These are phyloP conservation scores for Hipposideros larvatus DNA, from an alignment of 2,797 vertebrate genomes.

Conservation along the genomic window DNA sequence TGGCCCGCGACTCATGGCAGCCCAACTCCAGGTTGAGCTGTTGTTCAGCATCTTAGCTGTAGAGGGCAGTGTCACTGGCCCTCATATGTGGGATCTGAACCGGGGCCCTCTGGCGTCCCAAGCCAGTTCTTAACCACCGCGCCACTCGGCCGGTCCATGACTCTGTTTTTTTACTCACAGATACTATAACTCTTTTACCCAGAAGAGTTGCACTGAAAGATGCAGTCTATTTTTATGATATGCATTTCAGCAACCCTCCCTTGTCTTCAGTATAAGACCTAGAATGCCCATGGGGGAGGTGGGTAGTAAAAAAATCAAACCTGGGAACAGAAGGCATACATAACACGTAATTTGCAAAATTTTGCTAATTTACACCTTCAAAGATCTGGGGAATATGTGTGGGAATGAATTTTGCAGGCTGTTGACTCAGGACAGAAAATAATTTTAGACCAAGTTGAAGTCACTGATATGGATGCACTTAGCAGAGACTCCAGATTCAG, in stretches of 20 bases:
- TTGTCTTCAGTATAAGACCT: not conserved
- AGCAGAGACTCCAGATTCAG: slow-evolving; percentile 15
- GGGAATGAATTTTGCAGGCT: slow-evolving; percentile 8
- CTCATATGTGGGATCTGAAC: no score
- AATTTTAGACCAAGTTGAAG: not conserved
- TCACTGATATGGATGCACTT: not conserved
- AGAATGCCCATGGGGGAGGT: not conserved
- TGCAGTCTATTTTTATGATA: not conserved
- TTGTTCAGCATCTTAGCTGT: no score
- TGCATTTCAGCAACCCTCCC: not conserved
- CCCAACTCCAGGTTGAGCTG: no score
- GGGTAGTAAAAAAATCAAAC: not conserved
- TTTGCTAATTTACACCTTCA: slow-evolving; percentile 54
- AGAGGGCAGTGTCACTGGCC: no score
- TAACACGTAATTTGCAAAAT: slow-evolving; percentile 42
- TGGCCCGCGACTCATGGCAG: no score
- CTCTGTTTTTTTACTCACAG: not conserved
- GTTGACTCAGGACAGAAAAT: not conserved
- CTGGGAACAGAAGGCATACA: not conserved
- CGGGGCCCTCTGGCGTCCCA: no score
- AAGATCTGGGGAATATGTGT: not conserved
- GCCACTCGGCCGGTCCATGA: no score
- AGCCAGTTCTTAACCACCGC: no score
- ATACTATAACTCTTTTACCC: not conserved
- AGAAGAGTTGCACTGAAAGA: not conserved